Evolutionary conservation across 2,888 invertebrate genomes (phyloP).

Genomic region (Eutolmus rufibarbis): DNA sequence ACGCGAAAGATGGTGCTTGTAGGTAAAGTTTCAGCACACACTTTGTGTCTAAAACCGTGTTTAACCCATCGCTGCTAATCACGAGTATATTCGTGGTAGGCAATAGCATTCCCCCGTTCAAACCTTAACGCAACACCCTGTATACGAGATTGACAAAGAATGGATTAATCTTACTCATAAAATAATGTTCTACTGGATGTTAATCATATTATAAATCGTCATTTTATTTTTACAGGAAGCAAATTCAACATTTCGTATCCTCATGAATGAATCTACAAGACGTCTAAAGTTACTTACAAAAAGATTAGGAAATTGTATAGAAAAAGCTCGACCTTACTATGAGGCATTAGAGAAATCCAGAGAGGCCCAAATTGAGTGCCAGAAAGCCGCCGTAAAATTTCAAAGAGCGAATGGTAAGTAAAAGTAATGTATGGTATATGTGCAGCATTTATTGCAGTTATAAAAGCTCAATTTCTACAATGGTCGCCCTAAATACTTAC

Average conservation of each 20-base stretch:
- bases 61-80: no score
- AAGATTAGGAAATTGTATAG: conserved; percentile 84
- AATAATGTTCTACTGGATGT: neutral
- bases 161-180: neutral
- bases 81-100: no score
- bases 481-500: neutral
- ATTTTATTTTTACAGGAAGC: conserved; percentile 74
- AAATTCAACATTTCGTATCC: conserved; percentile 86
- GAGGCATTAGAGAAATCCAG: conserved; percentile 81
- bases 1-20: no score
- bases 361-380: conserved; percentile 82
- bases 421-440: neutral
- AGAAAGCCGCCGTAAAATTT: conserved; percentile 88
- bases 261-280: conserved; percentile 84
- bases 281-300: conserved; percentile 80
- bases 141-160: no score
- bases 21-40: no score
- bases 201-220: neutral
- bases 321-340: conserved; percentile 89
- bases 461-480: neutral
- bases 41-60: no score
- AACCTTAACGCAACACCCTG: no score
- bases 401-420: conserved; percentile 83
- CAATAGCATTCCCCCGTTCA: no score
- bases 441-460: neutral